These are phyloP conservation scores for Platyura marginata DNA, from an alignment of 1,140 invertebrate species.

Conservation along the genomic window DNA sequence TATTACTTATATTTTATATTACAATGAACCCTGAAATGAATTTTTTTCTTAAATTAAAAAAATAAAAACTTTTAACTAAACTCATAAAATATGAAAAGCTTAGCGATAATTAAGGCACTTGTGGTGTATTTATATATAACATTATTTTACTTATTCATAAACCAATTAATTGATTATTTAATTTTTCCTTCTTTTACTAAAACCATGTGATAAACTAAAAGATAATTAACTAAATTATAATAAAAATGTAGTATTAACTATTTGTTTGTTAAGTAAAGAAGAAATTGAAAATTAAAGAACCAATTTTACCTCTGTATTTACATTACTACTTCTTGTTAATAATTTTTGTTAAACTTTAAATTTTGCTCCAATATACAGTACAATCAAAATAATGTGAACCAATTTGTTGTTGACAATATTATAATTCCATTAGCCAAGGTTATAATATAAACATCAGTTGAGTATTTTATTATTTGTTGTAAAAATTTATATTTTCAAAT, in stretches of 20 bases:
- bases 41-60: no score
- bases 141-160: not conserved
- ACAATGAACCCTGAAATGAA: no score
- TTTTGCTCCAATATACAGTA: not conserved
- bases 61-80: no score
- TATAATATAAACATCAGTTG: not conserved
- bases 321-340: no score
- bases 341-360: not conserved
- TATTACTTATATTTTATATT: no score
- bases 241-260: not conserved
- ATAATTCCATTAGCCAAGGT: not conserved
- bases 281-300: not conserved
- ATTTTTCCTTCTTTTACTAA: no score
- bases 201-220: no score
- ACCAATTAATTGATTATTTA: not conserved
- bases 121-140: constrained; percentile 5
- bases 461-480: not conserved
- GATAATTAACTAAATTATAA: not conserved
- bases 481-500: not conserved
- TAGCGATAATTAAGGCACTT: constrained; percentile 15
- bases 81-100: no score
- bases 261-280: not conserved
- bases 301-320: no score
- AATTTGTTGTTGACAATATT: not conserved
- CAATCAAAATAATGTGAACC: not conserved